These are phyloP conservation scores for Escarpia spicata DNA, from an alignment of 2,888 invertebrate species.

Conservation along the genomic window DNA sequence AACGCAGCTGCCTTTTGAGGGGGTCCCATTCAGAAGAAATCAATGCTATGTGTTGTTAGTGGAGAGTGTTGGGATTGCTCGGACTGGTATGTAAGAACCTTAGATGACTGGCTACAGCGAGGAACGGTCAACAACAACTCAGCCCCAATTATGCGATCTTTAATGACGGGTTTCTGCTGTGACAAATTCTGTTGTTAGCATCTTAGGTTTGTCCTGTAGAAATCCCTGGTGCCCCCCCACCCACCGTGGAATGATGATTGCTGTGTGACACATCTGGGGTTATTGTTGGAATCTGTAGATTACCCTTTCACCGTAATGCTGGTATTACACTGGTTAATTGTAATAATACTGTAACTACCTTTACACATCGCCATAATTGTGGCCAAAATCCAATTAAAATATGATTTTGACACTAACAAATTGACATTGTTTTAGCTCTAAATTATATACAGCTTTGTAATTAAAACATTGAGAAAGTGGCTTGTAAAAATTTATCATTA, in stretches of 20 bases:
- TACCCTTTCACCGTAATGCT: background rate
- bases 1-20: constrained; percentile 11
- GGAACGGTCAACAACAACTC: background rate
- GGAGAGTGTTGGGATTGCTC: background rate
- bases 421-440: too few relatives aligned
- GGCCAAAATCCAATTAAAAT: too few relatives aligned
- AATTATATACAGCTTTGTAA: too few relatives aligned
- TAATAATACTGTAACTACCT: too few relatives aligned
- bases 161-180: background rate
- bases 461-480: too few relatives aligned
- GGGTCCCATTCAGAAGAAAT: background rate
- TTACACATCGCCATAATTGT: too few relatives aligned
- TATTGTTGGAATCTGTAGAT: background rate
- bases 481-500: too few relatives aligned
- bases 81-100: background rate
- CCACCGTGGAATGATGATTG: background rate
- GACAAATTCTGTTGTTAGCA: background rate
- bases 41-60: background rate
- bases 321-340: background rate
- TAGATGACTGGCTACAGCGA: background rate
- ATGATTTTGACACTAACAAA: too few relatives aligned
- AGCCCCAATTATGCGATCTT: background rate
- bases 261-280: background rate
- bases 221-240: background rate
- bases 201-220: background rate